Evolutionary conservation across 2,113 vertebrate genomes (phyloP).

Genomic region (Oenanthe melanoleuca): DNA sequence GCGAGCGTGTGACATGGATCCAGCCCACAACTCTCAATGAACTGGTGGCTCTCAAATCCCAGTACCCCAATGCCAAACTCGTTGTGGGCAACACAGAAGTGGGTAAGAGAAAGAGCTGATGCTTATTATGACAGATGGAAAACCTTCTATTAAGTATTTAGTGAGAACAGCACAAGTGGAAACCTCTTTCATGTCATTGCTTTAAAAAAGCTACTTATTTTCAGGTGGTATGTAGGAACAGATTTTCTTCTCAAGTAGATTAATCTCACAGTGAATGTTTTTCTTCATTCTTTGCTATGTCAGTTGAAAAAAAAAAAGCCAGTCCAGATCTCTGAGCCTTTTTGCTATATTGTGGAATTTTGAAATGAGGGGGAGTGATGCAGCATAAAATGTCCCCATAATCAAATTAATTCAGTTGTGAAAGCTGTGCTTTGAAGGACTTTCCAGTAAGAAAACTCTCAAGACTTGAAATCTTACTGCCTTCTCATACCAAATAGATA

Average conservation of each 20-base stretch:
- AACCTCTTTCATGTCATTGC: background rate
- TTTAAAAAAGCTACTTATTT: background rate
- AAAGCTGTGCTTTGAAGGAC: background rate
- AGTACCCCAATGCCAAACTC: slow-evolving; percentile 83
- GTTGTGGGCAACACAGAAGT: slow-evolving; percentile 98
- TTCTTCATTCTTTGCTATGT: background rate
- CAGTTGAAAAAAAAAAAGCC: background rate
- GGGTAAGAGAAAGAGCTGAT: slow-evolving; percentile 76
- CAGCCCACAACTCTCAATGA: slow-evolving; percentile 83
- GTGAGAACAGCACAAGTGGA: background rate
- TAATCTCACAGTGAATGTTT: background rate
- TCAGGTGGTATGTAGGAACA: background rate
- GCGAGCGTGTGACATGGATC: slow-evolving; percentile 86
- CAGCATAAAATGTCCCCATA: background rate
- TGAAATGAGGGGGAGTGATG: background rate
- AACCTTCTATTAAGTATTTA: background rate
- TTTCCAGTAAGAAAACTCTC: background rate
- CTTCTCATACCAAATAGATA: background rate
- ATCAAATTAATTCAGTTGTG: background rate
- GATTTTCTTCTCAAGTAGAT: background rate
- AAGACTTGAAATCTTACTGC: background rate
- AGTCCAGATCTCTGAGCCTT: background rate
- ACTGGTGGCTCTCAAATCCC: slow-evolving; percentile 84
- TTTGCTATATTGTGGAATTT: background rate
- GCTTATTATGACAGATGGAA: background rate